Base-by-base conservation (phyloP, 2,888 invertebrate species). In the Drosophila neoperkinsi region DNA sequence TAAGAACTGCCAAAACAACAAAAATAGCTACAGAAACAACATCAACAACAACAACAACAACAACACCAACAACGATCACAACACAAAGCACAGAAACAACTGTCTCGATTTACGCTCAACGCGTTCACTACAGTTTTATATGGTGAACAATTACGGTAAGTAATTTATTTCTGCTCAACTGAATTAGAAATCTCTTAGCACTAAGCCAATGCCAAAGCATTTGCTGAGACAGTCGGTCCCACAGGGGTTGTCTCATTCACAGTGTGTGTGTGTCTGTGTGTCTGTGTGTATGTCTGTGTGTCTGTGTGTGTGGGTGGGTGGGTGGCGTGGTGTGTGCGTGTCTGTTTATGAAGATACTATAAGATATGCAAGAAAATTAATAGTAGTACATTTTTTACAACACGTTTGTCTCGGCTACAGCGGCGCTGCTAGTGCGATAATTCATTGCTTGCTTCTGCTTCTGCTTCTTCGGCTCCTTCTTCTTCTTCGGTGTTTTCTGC, bases 141-240 rank as follows among this genome's bases (percentile, higher is more conserved):
- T 87, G 87, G 82, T 77, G 77, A 85, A 83, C 85, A 90, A 88
- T 90, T 87, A 85, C 87, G 83, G 88, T 85, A 90, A 90, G 85
- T 87, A 90, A 88, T 90, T 90, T 90, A 90, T 90, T 85, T 90
- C 87, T 84, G 88, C 90, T 89, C 85, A 88, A 87, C 87, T 90
- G 85, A 88, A 87, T 86, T 87, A 88, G 84, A 88, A 89, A 89
- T 84, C 88, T 88, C 86, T 87, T 86, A 85, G 79, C 85, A 86
- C 85, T 86, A 86, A 86, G 85, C 85, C 85, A 86, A 88, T 82
- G 79, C 77, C 85, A 77, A 80, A 80, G 71, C 80, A 70, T 65
- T 75, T 65, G 30, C 68, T 49, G 41, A 73, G 74, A 60, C 70
- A 71, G 67, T 52, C 63, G 56, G 61, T 52, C 58, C 28, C 69